Percentiles rank a stretch among this genome's conserved stretches.
phyloP scores from a whole-genome alignment of 2,888 invertebrate genomes.

The Ormia ochracea region DNA sequence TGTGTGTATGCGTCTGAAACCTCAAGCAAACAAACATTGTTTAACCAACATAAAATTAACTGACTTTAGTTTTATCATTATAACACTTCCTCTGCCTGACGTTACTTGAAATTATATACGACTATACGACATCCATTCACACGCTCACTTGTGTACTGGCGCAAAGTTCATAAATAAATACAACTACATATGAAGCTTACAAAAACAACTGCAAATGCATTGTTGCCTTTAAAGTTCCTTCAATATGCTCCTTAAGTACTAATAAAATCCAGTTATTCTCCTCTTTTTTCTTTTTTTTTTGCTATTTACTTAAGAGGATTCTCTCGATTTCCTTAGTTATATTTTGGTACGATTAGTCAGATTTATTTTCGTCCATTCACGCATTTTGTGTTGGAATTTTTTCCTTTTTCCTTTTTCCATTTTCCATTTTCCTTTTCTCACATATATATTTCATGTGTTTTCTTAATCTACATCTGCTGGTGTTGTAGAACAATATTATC shows the following conservation, averaged over 20 bases:
- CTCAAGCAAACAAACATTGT: constrained; percentile 9
- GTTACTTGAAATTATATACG: not conserved
- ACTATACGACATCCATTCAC: not conserved
- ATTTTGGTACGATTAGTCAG: constrained; percentile 3
- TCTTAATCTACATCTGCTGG: too few species aligned
- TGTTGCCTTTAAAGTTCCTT: constrained; percentile 17
- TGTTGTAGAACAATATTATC: too few species aligned
- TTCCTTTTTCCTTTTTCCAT: not conserved
- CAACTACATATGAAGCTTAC: constrained; percentile 19
- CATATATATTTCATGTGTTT: too few species aligned
- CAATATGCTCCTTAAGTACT: constrained; percentile 19
- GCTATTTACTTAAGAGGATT: not conserved
- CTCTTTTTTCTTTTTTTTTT: not conserved
- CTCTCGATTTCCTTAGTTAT: not conserved
- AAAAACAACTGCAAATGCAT: constrained; percentile 3
- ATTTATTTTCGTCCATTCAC: constrained; percentile 14
- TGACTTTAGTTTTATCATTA: constrained; percentile 15
- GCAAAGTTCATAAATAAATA: constrained; percentile 18
- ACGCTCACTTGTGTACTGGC: not conserved
- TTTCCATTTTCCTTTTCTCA: too few species aligned
- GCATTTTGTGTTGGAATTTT: not conserved
- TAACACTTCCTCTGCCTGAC: not conserved
- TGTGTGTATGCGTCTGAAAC: not conserved
- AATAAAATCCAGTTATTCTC: constrained; percentile 26
- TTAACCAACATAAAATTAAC: constrained; percentile 27